Evolutionary conservation across 1,140 invertebrate species (phyloP).

Genomic region (Delia radicum): DNA sequence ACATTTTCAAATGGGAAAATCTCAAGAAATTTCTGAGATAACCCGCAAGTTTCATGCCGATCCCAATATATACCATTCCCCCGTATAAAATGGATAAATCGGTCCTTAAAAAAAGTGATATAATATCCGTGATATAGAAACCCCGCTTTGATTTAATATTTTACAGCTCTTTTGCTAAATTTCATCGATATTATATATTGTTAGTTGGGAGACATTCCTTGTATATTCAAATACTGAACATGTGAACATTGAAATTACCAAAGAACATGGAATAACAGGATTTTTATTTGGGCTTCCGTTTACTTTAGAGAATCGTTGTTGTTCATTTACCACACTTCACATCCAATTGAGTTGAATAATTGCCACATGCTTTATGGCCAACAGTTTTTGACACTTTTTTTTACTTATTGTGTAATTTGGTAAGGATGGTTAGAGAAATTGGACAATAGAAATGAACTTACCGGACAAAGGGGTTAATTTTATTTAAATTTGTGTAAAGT

Average conservation of each 20-base stretch:
- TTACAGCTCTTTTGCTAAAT: too few species aligned
- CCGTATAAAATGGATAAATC: too few species aligned
- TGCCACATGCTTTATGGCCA: slow-evolving; percentile 56
- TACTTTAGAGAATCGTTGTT: slow-evolving; percentile 19
- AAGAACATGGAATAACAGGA: not conserved
- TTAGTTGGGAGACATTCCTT: too few species aligned
- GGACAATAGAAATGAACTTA: too few species aligned
- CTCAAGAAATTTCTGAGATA: too few species aligned
- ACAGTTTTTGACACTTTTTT: slow-evolving; percentile 56
- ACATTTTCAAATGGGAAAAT: too few species aligned
- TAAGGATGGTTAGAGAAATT: not conserved
- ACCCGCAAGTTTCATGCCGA: too few species aligned
- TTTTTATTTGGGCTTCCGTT: slow-evolving; percentile 6
- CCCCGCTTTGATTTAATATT: too few species aligned
- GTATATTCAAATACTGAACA: not conserved
- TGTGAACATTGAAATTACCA: not conserved
- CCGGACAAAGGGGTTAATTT: slow-evolving; percentile 13
- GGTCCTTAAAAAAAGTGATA: too few species aligned
- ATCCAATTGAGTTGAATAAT: slow-evolving; percentile 57
- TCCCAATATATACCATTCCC: too few species aligned
- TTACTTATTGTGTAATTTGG: not conserved
- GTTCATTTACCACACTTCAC: slow-evolving; percentile 53
- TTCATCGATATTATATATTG: too few species aligned
- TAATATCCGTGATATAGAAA: too few species aligned
- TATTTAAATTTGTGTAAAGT: not conserved